Conservation (phyloP, 2,888 invertebrate species). For the Elaeidobius kamerunicus region DNA sequence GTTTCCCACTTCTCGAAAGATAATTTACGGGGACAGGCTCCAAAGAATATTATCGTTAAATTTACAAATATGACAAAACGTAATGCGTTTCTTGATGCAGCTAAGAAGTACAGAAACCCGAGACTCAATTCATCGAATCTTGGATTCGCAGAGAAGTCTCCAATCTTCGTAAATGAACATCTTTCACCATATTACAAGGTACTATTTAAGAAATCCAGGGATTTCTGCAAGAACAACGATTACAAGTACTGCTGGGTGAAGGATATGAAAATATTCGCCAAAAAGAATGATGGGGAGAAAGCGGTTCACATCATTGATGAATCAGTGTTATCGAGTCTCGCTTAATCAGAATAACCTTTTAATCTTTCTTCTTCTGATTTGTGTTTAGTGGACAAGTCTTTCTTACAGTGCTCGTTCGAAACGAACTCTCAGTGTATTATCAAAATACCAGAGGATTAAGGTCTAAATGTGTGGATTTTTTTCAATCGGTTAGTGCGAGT, state of each 20-base stretch:
- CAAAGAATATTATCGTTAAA: background rate
- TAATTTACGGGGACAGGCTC: too few species aligned
- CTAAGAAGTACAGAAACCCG: background rate
- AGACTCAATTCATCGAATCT: background rate
- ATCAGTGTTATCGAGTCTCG: background rate
- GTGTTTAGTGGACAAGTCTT: background rate
- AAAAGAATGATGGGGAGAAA: background rate
- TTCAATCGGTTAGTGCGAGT: too few species aligned
- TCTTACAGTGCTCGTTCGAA: background rate
- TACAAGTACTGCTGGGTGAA: slow-evolving; percentile 5
- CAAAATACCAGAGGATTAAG: slow-evolving; percentile 2
- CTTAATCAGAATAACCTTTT: background rate
- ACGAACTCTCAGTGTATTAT: background rate
- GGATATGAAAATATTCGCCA: background rate
- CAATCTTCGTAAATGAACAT: background rate
- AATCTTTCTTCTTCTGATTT: background rate
- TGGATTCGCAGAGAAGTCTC: background rate
- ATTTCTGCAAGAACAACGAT: background rate
- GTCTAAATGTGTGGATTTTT: background rate
- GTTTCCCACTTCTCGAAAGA: too few species aligned
- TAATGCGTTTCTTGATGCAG: background rate
- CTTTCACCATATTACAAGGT: slow-evolving; percentile 1
- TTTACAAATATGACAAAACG: background rate
- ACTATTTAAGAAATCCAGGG: background rate
- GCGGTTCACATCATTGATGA: background rate